Conservation (phyloP, 2,113 vertebrate species). For the Formicarius rufipectus region DNA sequence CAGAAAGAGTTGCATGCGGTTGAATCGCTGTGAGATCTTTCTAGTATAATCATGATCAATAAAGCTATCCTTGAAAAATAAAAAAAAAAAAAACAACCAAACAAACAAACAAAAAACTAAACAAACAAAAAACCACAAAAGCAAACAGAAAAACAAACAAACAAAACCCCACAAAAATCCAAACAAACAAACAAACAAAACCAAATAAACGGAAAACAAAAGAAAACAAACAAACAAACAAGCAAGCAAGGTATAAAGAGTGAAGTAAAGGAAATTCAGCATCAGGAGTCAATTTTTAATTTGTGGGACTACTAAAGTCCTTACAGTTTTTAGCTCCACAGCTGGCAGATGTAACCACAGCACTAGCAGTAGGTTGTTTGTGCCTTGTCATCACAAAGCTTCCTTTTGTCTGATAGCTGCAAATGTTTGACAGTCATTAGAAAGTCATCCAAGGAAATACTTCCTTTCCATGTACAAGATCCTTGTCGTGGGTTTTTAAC, state of each 20-base stretch:
- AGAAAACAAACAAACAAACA: too few species aligned
- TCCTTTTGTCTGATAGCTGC: constrained; percentile 59
- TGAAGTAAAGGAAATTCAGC: neutral
- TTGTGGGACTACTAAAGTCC: neutral
- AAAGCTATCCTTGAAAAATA: neutral
- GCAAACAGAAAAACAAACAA: too few species aligned
- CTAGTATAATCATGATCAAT: neutral
- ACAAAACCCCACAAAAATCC: too few species aligned
- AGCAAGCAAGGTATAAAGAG: neutral
- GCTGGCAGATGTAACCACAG: neutral
- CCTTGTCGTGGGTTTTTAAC: constrained; percentile 56
- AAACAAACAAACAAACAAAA: too few species aligned
- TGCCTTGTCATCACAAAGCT: constrained; percentile 56
- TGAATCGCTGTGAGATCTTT: neutral
- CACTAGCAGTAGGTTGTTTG: neutral
- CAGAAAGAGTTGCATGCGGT: fast-evolving
- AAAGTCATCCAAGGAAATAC: constrained; percentile 69
- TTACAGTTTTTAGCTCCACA: neutral
- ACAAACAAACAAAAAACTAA: too few species aligned
- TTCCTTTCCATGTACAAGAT: constrained; percentile 66
- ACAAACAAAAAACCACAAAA: too few species aligned
- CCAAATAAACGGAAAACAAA: too few species aligned
- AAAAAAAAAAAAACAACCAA: neutral
- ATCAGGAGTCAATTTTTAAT: neutral
- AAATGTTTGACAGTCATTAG: constrained; percentile 72